Base-by-base conservation (phyloP, 2,113 vertebrate species). In the Anarrhichthys ocellatus region DNA sequence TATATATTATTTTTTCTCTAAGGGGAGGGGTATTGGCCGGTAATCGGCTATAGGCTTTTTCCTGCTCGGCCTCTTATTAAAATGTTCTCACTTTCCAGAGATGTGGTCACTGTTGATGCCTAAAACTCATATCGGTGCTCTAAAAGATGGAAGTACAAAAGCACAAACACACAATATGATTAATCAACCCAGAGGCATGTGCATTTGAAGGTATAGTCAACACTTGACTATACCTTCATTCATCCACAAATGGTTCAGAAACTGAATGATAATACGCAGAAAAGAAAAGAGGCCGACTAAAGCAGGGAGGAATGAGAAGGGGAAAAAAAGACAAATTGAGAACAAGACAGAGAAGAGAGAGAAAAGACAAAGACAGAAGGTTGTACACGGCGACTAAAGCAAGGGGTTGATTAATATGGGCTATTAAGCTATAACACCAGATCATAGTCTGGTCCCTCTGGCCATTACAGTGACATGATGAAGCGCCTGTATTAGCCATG, bases 381-480 rank as follows among this genome's bases (percentile, higher is more conserved):
- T 82, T 86, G 81, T 80, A 65, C 65, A 85, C 80, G 86, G 78
- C 76, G n/a, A 63, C 85, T 79, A 61, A 84, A 79, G 87, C 86
- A 58, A 83, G 86, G 86, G 78, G 86, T 87, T 90, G 91, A 93
- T 91, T 92, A 92, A 94, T 93, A 89, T 79, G 85, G 77, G 80
- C 89, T 88, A 92, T 94, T 94, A 94, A 88, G 85, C 87, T 87
- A 81, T 93, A 93, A 92, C 92, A 92, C 91, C 92, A 90, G 92
- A 93, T 93, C 92, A 92, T 92, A 92, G 92, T 88, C 89, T 86
- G 61, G 69, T 93, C 93, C 92, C 93, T 86, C 75, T 86, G 85
- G 90, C 87, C 89, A 87, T 94, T 93, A 94, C 76, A 15, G 72
- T 91, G 93, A 91, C 91, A 92, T 92, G 92, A 94, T 93, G 86